These are phyloP conservation scores for Montipora capricornis DNA, from an alignment of 64 coral and sea anemone species.

Conservation along the genomic window DNA sequence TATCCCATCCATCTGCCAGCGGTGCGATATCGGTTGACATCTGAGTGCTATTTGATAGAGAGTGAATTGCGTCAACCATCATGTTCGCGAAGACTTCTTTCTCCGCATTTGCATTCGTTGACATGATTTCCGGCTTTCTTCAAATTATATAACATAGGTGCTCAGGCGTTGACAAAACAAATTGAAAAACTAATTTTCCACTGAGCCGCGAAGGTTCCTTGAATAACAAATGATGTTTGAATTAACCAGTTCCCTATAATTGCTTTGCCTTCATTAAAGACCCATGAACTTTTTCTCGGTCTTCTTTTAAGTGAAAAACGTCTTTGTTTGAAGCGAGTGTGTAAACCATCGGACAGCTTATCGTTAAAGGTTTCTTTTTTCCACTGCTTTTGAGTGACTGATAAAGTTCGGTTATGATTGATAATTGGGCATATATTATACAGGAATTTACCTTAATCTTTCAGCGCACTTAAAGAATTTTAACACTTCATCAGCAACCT, in stretches of 20 bases:
- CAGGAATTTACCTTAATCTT: no score
- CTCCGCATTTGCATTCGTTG: background rate
- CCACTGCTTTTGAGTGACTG: no score
- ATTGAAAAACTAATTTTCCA: constrained; percentile 5
- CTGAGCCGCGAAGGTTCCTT: background rate
- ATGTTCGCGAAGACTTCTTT: background rate
- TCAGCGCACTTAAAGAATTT: no score
- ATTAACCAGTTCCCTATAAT: background rate
- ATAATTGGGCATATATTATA: no score
- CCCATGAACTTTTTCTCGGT: background rate
- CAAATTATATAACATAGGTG: background rate
- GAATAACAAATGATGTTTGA: background rate
- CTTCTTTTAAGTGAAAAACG: background rate
- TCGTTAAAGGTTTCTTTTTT: no score
- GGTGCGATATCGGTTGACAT: background rate
- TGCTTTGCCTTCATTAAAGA: background rate
- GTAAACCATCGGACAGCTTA: no score
- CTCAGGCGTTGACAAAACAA: background rate
- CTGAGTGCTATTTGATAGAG: background rate
- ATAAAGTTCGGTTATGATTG: no score
- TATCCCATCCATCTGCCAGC: background rate
- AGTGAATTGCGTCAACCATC: background rate
- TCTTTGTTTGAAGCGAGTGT: no score
- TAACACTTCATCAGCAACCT: no score
- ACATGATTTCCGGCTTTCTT: background rate